Conservation (phyloP, 2,113 vertebrate genomes). For the Lepus timidus region DNA sequence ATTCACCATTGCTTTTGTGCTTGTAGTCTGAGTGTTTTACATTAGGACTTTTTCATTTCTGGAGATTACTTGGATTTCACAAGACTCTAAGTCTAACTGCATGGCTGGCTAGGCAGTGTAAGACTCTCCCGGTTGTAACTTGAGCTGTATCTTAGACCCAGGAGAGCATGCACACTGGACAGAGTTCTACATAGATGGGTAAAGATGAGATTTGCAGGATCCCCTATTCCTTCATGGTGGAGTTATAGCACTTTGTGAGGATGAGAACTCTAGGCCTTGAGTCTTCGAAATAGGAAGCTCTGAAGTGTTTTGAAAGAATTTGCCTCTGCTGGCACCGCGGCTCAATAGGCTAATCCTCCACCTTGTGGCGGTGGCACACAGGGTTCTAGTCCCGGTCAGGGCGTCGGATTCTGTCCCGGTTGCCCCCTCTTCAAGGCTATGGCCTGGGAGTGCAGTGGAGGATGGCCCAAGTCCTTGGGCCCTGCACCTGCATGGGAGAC, state of each 20-base stretch:
- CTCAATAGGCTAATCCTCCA: no score
- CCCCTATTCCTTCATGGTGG: neutral
- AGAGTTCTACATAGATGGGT: neutral
- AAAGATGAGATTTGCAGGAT: neutral
- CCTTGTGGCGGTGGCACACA: no score
- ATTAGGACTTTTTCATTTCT: neutral
- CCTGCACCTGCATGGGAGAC: no score
- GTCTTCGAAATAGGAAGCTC: neutral
- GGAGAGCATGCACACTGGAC: neutral
- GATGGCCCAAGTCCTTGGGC: no score
- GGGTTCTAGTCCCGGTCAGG: no score
- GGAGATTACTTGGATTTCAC: neutral
- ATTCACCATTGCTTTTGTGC: neutral
- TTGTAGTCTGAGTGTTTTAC: neutral
- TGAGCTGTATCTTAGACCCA: neutral
- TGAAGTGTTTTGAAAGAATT: neutral
- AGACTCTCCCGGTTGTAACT: neutral
- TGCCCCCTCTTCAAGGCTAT: no score
- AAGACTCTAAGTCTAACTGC: neutral
- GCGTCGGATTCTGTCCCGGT: no score
- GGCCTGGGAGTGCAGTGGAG: no score
- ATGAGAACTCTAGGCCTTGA: neutral
- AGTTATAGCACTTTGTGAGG: neutral
- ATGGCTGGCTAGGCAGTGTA: neutral
- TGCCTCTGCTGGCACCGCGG: neutral